phyloP scores from a whole-genome alignment of 1,140 invertebrate species.

The Neuroterus valhalla region DNA sequence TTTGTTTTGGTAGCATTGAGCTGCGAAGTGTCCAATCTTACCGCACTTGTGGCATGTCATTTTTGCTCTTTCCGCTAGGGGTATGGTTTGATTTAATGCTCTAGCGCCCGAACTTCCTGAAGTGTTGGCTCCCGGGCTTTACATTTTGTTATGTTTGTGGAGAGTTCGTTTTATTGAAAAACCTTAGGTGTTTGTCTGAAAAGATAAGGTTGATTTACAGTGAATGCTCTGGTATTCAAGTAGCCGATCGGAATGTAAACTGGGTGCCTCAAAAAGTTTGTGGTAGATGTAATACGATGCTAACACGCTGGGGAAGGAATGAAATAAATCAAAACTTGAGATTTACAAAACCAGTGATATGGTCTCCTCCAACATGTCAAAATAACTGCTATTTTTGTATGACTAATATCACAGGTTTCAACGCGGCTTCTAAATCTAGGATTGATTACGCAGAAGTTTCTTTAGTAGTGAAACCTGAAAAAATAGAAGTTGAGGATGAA shows the following conservation, averaged over 20 bases:
- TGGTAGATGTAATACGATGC: too few species aligned
- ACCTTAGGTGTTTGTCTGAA: background rate
- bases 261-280: too few species aligned
- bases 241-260: background rate
- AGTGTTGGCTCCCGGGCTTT: too few species aligned
- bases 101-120: too few species aligned
- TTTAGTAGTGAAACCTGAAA: constrained; percentile 2
- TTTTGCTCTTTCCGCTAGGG: too few species aligned
- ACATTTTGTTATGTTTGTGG: background rate
- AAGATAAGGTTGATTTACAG: background rate
- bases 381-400: background rate
- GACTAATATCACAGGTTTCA: background rate
- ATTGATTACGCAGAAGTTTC: background rate
- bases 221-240: background rate
- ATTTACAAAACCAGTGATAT: too few species aligned
- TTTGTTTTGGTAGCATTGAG: too few species aligned
- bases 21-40: too few species aligned
- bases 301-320: too few species aligned
- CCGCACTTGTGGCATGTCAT: too few species aligned
- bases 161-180: background rate
- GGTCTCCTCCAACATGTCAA: background rate
- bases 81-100: too few species aligned
- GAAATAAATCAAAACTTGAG: too few species aligned
- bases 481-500: background rate
- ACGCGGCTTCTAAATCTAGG: background rate